A percentile compares a stretch with the other conserved stretches of the same genome.
Evolutionary conservation across 1,140 invertebrate genomes (phyloP).

Genomic region (Sinella curviseta): DNA sequence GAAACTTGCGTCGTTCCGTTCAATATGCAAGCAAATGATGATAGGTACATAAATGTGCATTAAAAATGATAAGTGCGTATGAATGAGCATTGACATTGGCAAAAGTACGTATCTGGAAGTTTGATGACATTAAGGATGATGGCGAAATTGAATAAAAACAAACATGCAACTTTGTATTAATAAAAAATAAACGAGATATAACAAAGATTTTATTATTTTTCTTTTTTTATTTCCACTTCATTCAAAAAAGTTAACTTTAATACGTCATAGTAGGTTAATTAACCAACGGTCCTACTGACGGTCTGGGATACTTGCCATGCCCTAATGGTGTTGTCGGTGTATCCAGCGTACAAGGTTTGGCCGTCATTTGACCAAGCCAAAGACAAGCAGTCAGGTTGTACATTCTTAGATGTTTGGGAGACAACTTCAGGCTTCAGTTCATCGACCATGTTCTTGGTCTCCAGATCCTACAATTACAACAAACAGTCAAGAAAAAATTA

Average conservation of each 20-base stretch:
- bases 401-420: slow-evolving; percentile 69
- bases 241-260: slow-evolving; percentile 14
- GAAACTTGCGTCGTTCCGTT: too few relatives aligned
- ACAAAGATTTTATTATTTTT: slow-evolving; percentile 19
- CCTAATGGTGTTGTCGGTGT: slow-evolving; percentile 96
- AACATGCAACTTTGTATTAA: not conserved
- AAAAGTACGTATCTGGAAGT: too few relatives aligned
- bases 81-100: not conserved
- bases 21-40: too few relatives aligned
- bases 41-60: too few relatives aligned
- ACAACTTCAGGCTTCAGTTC: slow-evolving; percentile 95
- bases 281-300: slow-evolving; percentile 28
- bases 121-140: too few relatives aligned
- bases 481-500: not conserved
- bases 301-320: slow-evolving; percentile 91
- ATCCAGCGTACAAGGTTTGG: slow-evolving; percentile 97
- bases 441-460: slow-evolving; percentile 99
- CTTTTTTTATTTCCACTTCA: slow-evolving; percentile 29
- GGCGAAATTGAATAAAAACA: not conserved
- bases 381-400: slow-evolving; percentile 93
- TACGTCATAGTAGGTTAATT: not conserved
- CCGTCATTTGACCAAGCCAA: slow-evolving; percentile 99
- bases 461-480: slow-evolving; percentile 75
- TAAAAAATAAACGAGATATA: not conserved
- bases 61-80: too few relatives aligned